Evolutionary conservation across 2,797 vertebrate genomes (phyloP).

Genomic region (Denticeps clupeoides): DNA sequence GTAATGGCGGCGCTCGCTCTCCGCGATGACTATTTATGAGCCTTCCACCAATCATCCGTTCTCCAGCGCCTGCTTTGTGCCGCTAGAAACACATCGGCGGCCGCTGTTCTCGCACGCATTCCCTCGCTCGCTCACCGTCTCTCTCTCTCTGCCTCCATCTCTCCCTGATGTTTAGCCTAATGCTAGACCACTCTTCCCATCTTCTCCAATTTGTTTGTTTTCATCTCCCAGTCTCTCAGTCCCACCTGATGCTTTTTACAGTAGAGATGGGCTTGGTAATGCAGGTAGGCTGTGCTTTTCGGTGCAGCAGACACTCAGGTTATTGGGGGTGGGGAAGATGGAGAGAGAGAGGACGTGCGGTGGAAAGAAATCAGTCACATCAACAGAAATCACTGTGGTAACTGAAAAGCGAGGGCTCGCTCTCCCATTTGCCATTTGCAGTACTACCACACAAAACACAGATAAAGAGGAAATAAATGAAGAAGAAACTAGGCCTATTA

Average conservation of each 20-base stretch:
- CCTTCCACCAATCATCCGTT: slow-evolving; percentile 2
- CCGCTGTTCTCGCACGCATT: background rate
- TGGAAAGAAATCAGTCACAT: slow-evolving; percentile 6
- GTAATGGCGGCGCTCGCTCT: slow-evolving; percentile 18
- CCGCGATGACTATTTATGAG: slow-evolving; percentile 10
- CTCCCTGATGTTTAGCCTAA: background rate
- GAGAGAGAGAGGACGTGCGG: background rate
- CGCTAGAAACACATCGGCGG: background rate
- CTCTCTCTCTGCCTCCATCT: background rate
- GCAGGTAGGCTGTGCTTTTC: too few species aligned
- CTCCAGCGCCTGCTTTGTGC: too few species aligned
- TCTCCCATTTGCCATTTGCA: background rate
- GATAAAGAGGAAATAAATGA: too few species aligned
- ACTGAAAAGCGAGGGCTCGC: slow-evolving; percentile 20
- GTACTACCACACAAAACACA: background rate
- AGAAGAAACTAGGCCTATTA: too few species aligned
- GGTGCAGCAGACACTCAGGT: slow-evolving; percentile 2
- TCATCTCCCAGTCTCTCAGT: background rate
- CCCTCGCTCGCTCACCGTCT: too few species aligned
- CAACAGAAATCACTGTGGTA: slow-evolving; percentile 25
- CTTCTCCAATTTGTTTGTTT: slow-evolving; percentile 1
- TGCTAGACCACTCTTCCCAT: background rate
- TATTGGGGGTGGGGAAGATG: background rate
- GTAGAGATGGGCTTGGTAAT: background rate
- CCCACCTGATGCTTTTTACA: background rate